These are phyloP conservation scores for Drosophila melanogaster DNA, from an alignment of 1,140 invertebrate species.

Conservation along the genomic window DNA sequence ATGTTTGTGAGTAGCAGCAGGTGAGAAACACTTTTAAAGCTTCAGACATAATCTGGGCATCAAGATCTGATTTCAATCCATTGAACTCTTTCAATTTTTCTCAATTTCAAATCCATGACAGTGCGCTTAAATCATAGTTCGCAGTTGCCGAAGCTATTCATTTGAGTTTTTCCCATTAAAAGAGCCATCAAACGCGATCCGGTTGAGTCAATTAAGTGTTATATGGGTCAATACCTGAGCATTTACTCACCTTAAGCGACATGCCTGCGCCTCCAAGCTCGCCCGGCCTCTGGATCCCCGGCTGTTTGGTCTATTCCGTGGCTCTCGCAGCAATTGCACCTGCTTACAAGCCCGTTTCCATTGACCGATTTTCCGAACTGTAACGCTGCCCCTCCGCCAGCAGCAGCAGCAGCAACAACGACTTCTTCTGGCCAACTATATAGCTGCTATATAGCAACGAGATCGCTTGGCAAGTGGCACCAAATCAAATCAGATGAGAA, in stretches of 20 bases:
- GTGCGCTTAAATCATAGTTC: not conserved
- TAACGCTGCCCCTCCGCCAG: constrained; percentile 57
- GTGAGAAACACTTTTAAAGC: constrained; percentile 72
- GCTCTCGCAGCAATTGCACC: constrained; percentile 64
- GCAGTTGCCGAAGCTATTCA: not conserved
- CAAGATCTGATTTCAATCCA: constrained; percentile 40
- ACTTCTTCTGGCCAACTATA: constrained; percentile 29
- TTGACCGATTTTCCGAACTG: constrained; percentile 76
- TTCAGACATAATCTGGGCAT: constrained; percentile 48
- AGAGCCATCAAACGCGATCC: constrained; percentile 12
- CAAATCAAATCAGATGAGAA: constrained; percentile 44
- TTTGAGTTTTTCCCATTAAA: constrained; percentile 7
- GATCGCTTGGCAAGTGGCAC: constrained; percentile 46
- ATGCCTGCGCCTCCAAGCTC: constrained; percentile 44
- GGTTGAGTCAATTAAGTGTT: constrained; percentile 17
- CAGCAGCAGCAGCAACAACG: constrained; percentile 29
- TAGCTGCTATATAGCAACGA: constrained; percentile 36
- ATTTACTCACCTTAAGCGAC: constrained; percentile 76
- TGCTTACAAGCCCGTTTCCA: constrained; percentile 78
- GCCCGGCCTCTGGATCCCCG: constrained; percentile 12
- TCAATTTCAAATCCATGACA: too few species aligned
- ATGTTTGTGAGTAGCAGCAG: constrained; percentile 27
- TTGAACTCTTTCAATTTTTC: not conserved
- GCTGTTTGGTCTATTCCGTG: constrained; percentile 3
- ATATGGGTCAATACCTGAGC: constrained; percentile 59